Percentiles rank a stretch among this genome's conserved stretches.
Conservation (phyloP, 1,140 invertebrate genomes). For the Caenorhabditis remanei region DNA sequence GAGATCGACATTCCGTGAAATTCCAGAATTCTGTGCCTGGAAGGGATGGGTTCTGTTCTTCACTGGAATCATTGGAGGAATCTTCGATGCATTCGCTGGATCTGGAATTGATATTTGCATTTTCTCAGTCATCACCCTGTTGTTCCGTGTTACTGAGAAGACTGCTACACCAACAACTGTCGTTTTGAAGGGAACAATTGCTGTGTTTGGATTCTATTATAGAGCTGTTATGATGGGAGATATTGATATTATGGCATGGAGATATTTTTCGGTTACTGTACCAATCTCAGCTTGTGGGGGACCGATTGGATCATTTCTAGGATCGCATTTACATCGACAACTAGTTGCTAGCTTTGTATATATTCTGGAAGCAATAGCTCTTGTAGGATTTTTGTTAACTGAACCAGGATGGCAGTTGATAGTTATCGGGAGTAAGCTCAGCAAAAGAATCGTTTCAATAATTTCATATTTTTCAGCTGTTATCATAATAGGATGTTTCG, state of each 20-base stretch:
- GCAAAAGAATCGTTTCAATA: slow-evolving; percentile 28
- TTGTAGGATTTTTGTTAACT: slow-evolving; percentile 73
- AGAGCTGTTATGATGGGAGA: slow-evolving; percentile 75
- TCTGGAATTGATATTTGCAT: slow-evolving; percentile 75
- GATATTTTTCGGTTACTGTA: slow-evolving; percentile 74
- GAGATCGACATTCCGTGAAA: slow-evolving; percentile 69
- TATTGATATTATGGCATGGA: slow-evolving; percentile 72
- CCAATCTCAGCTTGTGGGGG: slow-evolving; percentile 70
- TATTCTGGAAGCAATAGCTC: slow-evolving; percentile 74
- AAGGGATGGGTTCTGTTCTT: slow-evolving; percentile 69
- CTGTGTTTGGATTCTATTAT: slow-evolving; percentile 76
- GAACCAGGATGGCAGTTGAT: slow-evolving; percentile 66
- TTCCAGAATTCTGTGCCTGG: slow-evolving; percentile 69
- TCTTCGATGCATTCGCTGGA: slow-evolving; percentile 76
- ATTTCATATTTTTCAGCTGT: slow-evolving; percentile 1
- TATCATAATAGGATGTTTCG: slow-evolving; percentile 65
- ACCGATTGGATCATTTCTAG: slow-evolving; percentile 71
- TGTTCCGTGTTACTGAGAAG: slow-evolving; percentile 77
- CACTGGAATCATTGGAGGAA: slow-evolving; percentile 72
- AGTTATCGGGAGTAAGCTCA: slow-evolving; percentile 62
- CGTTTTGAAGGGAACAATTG: slow-evolving; percentile 67
- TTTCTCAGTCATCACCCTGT: slow-evolving; percentile 73
- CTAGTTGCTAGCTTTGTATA: slow-evolving; percentile 73
- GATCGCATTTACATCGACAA: slow-evolving; percentile 69
- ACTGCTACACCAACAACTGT: slow-evolving; percentile 63